These are phyloP conservation scores for Caenorhabditis inopinata DNA, from an alignment of 1,140 invertebrate species.

Conservation along the genomic window DNA sequence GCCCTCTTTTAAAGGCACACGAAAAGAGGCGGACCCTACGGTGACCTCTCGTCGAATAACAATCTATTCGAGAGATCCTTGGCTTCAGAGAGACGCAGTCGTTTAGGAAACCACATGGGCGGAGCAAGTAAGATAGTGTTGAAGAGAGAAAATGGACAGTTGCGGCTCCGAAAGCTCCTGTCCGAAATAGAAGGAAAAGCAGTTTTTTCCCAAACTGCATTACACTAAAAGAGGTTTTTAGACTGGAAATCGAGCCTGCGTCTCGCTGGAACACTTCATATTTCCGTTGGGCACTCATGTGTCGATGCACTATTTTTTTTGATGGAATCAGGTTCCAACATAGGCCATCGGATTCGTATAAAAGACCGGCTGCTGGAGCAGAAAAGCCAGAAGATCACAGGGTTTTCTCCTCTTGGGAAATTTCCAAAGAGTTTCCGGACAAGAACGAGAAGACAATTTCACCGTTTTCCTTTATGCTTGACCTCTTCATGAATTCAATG, in stretches of 20 bases:
- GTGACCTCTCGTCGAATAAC: background rate
- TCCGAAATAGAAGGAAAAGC: background rate
- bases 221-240: slow-evolving; percentile 1
- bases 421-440: background rate
- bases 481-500: background rate
- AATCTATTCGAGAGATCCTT: background rate
- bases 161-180: background rate
- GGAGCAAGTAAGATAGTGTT: slow-evolving; percentile 8
- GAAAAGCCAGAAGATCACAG: background rate
- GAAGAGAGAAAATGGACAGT: background rate
- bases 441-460: too few species aligned
- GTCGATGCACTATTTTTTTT: background rate
- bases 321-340: background rate
- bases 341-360: background rate
- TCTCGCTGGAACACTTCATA: background rate
- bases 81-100: background rate
- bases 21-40: background rate
- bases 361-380: background rate
- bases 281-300: background rate
- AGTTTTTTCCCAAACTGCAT: background rate
- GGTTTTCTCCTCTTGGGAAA: background rate
- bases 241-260: background rate
- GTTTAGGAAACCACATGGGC: background rate
- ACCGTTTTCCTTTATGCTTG: background rate
- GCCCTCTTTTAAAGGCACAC: background rate